Evolutionary conservation across 2,888 invertebrate genomes (phyloP).

Genomic region (Merodon equestris): DNA sequence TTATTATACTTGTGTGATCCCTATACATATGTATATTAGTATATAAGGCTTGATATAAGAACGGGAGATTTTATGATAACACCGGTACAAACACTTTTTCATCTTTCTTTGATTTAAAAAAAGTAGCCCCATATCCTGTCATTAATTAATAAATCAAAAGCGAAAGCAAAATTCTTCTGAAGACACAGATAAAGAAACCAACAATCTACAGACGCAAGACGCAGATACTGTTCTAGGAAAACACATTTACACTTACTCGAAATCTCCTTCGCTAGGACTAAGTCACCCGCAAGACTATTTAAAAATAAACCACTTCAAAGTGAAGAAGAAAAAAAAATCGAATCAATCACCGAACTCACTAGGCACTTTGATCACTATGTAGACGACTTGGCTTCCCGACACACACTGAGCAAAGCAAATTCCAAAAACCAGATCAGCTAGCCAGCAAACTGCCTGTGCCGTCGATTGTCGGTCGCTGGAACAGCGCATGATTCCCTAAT

Average conservation of each 20-base stretch:
- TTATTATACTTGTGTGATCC: too few species aligned
- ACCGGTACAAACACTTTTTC: too few species aligned
- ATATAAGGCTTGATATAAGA: too few species aligned
- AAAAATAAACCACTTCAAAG: slow-evolving; percentile 41
- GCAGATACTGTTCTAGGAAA: slow-evolving; percentile 13
- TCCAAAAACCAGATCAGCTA: slow-evolving; percentile 30
- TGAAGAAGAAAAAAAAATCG: background rate
- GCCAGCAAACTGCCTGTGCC: slow-evolving; percentile 19
- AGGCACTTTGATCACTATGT: slow-evolving; percentile 23
- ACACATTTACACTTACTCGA: slow-evolving; percentile 46
- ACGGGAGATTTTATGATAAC: too few species aligned
- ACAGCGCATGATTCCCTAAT: slow-evolving; percentile 49
- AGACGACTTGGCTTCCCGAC: slow-evolving; percentile 33
- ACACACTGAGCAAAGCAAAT: slow-evolving; percentile 32
- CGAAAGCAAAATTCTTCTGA: too few species aligned
- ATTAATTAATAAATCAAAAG: too few species aligned
- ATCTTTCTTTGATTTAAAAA: too few species aligned
- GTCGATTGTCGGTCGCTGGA: slow-evolving; percentile 26
- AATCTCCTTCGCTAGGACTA: slow-evolving; percentile 39
- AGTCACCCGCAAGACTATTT: slow-evolving; percentile 28
- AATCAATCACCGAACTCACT: slow-evolving; percentile 16
- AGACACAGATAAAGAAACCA: background rate
- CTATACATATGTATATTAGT: too few species aligned
- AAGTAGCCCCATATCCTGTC: too few species aligned
- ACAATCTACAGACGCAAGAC: background rate